Percentiles rank a stretch among this genome's conserved stretches.
Evolutionary conservation across 2,888 invertebrate genomes (phyloP).

Genomic region (Melinaea marsaeus): DNA sequence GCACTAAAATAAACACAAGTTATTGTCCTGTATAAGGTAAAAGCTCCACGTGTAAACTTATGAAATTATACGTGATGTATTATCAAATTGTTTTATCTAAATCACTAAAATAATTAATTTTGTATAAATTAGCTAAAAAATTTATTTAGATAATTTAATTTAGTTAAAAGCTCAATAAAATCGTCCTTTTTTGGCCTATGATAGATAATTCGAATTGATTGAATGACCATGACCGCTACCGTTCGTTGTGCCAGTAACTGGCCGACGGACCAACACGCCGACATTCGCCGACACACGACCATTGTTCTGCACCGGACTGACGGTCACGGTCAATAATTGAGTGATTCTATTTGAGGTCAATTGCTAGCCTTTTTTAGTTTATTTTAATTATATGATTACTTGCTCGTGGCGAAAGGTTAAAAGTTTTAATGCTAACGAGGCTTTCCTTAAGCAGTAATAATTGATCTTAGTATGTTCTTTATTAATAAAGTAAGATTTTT

Average conservation of each 20-base stretch:
- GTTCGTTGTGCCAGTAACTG: constrained; percentile 37
- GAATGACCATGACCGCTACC: constrained; percentile 34
- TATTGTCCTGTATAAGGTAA: background rate
- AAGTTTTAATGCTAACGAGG: too few species aligned
- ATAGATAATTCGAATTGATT: constrained; percentile 24
- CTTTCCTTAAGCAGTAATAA: too few species aligned
- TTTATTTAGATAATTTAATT: too few species aligned
- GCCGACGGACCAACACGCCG: constrained; percentile 3
- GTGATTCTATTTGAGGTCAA: constrained; percentile 43
- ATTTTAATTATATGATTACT: constrained; percentile 29
- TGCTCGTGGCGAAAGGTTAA: constrained; percentile 25
- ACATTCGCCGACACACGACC: constrained; percentile 23
- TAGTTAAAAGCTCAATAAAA: too few species aligned
- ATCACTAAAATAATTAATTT: too few species aligned
- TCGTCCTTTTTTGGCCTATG: constrained; percentile 4
- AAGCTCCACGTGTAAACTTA: background rate
- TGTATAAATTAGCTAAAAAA: too few species aligned
- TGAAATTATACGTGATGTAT: background rate
- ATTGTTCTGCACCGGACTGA: constrained; percentile 40
- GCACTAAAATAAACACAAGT: background rate
- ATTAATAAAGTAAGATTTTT: too few species aligned
- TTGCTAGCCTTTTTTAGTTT: constrained; percentile 41
- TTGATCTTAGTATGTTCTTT: too few species aligned
- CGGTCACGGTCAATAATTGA: constrained; percentile 53
- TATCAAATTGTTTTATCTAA: too few species aligned